These are phyloP conservation scores for Syritta pipiens DNA, from an alignment of 2,888 invertebrate genomes.

Conservation along the genomic window DNA sequence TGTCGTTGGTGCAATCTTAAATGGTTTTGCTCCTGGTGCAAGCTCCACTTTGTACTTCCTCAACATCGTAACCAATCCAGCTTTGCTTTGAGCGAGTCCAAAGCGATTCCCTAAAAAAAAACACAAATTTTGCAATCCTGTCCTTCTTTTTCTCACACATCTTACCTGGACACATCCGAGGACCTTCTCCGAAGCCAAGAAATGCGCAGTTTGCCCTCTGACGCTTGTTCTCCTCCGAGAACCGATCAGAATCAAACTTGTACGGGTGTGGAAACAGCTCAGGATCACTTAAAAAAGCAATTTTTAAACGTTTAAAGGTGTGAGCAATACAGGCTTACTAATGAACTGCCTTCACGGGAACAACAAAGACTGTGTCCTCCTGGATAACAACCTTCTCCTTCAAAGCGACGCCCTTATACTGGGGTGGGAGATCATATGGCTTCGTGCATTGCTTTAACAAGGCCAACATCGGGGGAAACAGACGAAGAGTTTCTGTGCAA, in stretches of 20 bases:
- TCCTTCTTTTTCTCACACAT: too few relatives aligned
- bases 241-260: constrained; percentile 72
- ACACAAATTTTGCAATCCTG: not conserved
- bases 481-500: constrained; percentile 72
- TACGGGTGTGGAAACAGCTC: constrained; percentile 71
- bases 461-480: constrained; percentile 74
- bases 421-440: constrained; percentile 70
- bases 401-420: constrained; percentile 33
- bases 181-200: constrained; percentile 74
- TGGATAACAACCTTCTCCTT: constrained; percentile 43
- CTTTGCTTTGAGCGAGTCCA: constrained; percentile 73
- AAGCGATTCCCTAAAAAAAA: constrained; percentile 72
- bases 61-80: constrained; percentile 72
- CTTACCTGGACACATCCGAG: constrained; percentile 75
- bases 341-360: constrained; percentile 74
- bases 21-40: constrained; percentile 18
- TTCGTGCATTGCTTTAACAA: constrained; percentile 73
- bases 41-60: constrained; percentile 70
- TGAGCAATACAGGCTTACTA: constrained; percentile 67
- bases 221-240: constrained; percentile 58
- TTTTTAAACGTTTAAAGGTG: not conserved
- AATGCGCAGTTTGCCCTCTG: constrained; percentile 70
- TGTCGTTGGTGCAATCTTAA: constrained; percentile 72
- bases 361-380: constrained; percentile 71
- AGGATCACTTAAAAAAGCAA: constrained; percentile 70